Evolutionary conservation across 2,888 invertebrate species (phyloP), one percentile per base, ranked within the genome.

Genomic region (Ceriagrion tenellum): DNA sequence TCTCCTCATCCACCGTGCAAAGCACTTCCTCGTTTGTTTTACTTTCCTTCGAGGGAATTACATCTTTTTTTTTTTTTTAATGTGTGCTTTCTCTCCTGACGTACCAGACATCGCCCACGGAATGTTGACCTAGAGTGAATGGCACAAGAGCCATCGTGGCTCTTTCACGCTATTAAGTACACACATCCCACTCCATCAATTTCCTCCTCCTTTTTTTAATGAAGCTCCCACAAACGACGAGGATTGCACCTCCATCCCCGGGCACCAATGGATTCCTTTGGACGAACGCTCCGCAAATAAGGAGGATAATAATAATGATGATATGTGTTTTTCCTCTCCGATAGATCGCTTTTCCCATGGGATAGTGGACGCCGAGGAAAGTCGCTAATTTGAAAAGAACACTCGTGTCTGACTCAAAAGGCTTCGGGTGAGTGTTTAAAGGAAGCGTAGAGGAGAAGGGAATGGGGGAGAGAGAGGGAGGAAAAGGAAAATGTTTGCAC

Each of bases 311-410:
- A 81, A 81, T 81, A 35, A 30, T 81, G 81, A 81, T 81, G 81
- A 81, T 81, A 81, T 81, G 81, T 81, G 81, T 81, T 81, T 81
- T 81, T 81, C 81, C 81, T 81, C 81, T 26, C 18, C 81, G 35
- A 81, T 81, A 81, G 81, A 81, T 81, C 81, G 81, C 81, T 26
- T 69, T 69, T 81, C 81, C 81, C 81, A 81, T 81, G 35, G 69
- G 69, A 26, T 69, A 69, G 69, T 6, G 69, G 81, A 81, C 81
- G 35, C 13, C 81, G 81, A 69, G 81, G 13, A 13, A 81, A 35
- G 35, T 35, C 81, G 81, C 81, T 81, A 81, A 81, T 81, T 81
- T 18, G 35, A 81, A 81, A 69, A 18, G 35, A 81, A 81, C 81
- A 35, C 81, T 30, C 26, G 81, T 30, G 81, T 13, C 35, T 81